phyloP scores from a whole-genome alignment of 2,113 vertebrate species.

The Crotalus horridus region DNA sequence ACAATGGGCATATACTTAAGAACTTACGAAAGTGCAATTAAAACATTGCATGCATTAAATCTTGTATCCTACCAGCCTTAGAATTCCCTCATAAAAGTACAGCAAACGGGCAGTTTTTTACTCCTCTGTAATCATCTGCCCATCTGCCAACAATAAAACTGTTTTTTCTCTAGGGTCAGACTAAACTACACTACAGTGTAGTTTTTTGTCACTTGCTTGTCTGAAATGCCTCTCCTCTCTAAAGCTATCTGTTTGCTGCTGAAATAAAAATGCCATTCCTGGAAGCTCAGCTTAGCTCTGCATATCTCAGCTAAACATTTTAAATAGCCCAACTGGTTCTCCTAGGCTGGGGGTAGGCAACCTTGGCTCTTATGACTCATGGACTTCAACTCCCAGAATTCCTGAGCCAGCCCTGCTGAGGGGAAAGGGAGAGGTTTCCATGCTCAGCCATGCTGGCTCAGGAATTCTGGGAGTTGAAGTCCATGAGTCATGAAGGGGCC shows the following conservation, averaged over 20 bases:
- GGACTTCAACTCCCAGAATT: too few relatives aligned
- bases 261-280: neutral
- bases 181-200: neutral
- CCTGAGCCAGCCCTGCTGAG: too few relatives aligned
- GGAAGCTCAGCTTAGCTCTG: neutral
- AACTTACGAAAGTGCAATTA: neutral
- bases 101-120: neutral
- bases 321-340: neutral
- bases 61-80: neutral
- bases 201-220: neutral
- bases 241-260: neutral
- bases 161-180: neutral
- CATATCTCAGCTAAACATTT: neutral
- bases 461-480: too few relatives aligned
- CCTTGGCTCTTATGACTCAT: too few relatives aligned
- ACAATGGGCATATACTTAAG: neutral
- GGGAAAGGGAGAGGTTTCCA: too few relatives aligned
- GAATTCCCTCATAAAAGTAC: neutral
- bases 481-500: too few relatives aligned
- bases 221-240: neutral
- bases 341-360: neutral
- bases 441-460: too few relatives aligned
- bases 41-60: neutral
- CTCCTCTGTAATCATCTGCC: neutral
- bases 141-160: neutral